Evolutionary conservation across 1,140 invertebrate species (phyloP).

Genomic region (Bilobella aurantiaca): DNA sequence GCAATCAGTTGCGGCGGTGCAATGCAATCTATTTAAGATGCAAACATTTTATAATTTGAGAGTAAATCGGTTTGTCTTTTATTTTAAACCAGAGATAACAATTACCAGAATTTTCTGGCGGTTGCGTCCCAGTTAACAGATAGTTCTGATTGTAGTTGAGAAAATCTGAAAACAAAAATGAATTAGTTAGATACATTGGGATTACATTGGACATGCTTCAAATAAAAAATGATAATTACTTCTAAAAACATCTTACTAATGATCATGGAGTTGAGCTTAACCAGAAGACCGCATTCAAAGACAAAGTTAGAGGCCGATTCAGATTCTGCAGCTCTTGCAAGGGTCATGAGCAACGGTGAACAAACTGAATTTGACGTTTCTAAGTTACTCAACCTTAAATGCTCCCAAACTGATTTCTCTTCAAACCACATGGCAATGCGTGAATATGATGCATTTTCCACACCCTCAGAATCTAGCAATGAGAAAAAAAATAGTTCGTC

Average conservation of each 20-base stretch:
- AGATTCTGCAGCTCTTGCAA: slow-evolving; percentile 29
- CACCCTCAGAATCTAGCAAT: neutral
- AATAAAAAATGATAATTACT: too few relatives aligned
- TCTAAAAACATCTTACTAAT: slow-evolving; percentile 25
- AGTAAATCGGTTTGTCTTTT: neutral
- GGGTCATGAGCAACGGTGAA: slow-evolving; percentile 23
- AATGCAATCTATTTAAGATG: slow-evolving; percentile 3
- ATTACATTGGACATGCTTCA: too few relatives aligned
- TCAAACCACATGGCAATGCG: slow-evolving; percentile 12
- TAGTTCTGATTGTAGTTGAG: slow-evolving; percentile 16
- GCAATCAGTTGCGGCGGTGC: slow-evolving; percentile 31
- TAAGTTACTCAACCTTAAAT: neutral
- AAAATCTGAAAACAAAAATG: slow-evolving; percentile 23
- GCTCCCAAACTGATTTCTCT: slow-evolving; percentile 19
- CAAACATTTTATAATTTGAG: neutral
- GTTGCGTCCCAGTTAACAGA: too few relatives aligned
- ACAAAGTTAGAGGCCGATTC: slow-evolving; percentile 18
- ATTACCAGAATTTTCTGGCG: too few relatives aligned
- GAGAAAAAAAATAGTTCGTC: neutral
- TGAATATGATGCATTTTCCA: neutral
- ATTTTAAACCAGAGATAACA: too few relatives aligned
- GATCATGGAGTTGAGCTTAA: slow-evolving; percentile 21
- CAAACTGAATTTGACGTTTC: neutral
- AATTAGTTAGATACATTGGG: too few relatives aligned
- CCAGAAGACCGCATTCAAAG: slow-evolving; percentile 20